Base-by-base conservation (phyloP, 2,113 vertebrate species). In the Solea senegalensis region DNA sequence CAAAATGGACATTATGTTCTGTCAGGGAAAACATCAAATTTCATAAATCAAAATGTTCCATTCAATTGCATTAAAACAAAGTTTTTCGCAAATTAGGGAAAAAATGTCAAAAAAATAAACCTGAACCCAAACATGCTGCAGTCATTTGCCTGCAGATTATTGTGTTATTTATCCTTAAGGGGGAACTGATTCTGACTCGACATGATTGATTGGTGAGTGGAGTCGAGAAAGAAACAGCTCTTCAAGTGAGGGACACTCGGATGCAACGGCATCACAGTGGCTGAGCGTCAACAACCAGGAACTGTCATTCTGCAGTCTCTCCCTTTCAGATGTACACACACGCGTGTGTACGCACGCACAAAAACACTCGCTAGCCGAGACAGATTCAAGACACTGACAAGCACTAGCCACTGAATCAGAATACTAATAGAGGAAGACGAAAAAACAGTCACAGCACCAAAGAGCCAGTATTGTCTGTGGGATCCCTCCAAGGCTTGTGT, bases 401-500 rank as follows among this genome's bases (percentile, higher is more conserved):
- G 86, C 79, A 78, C 70, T 92, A 86, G 90, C 90, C 90, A 89
- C 85, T 85, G 81, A 89, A 89, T 91, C 79, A 77, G 87, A 91
- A 87, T 85, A 89, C 81, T 86, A 91, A 86, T 90, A 69, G 77
- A 61, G 66, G 59, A 72, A 65, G 62, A 65, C 51, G 68, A 84
- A 73, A 84, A 52, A 57, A 84, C 81, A 84, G 76, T 64, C 75
- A 53, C 77, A 57, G 80, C 87, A 86, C 78, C 88, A 88, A 88
- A 91, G 82, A 89, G 82, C 63, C 73, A 65, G 78, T 60, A 79
- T 72, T 54, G 56, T 89, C 86, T 83, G 74, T 58, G 76, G 81
- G 75, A 83, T 86, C 76, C 80, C 78, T 89, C 66, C 69, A 49
- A 52, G 74, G 74, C 76, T 76, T 80, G 76, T 72, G 83, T 84